These are phyloP conservation scores for Malacosoma neustria DNA, from an alignment of 2,888 invertebrate genomes.

Conservation along the genomic window DNA sequence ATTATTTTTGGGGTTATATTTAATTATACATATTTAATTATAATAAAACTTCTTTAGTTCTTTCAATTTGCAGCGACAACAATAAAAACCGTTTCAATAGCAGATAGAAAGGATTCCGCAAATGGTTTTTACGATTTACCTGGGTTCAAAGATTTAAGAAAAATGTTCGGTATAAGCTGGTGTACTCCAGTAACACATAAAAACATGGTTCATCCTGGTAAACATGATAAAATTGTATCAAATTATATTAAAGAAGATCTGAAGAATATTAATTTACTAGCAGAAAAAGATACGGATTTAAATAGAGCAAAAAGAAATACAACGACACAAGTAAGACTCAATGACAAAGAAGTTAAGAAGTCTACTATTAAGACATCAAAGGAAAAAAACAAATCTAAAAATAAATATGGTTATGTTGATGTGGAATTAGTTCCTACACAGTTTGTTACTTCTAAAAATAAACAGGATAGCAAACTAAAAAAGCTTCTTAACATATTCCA, in stretches of 20 bases:
- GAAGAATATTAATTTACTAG: too few relatives aligned
- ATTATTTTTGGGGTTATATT: too few relatives aligned
- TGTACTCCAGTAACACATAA: background rate
- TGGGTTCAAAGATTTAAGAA: conserved; percentile 2
- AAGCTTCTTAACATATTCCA: conserved; percentile 18
- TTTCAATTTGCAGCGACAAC: background rate
- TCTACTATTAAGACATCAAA: background rate
- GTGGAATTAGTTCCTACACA: conserved; percentile 30
- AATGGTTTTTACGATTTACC: background rate
- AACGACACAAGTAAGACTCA: conserved; percentile 4
- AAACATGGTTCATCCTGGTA: too few relatives aligned
- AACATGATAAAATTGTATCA: too few relatives aligned
- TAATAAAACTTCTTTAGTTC: background rate
- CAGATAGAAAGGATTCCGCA: background rate
- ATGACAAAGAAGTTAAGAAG: background rate
- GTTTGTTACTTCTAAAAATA: conserved; percentile 20
- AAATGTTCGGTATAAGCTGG: conserved; percentile 7
- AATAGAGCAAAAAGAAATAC: conserved; percentile 6
- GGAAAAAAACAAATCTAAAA: conserved; percentile 6
- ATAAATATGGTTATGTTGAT: conserved; percentile 26
- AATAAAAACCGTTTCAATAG: background rate
- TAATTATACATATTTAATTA: background rate
- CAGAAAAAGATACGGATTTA: conserved; percentile 3
- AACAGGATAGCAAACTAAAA: conserved; percentile 14
- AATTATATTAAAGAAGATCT: too few relatives aligned